Conservation (phyloP, 2,113 vertebrate genomes). For the Suncus etruscus region DNA sequence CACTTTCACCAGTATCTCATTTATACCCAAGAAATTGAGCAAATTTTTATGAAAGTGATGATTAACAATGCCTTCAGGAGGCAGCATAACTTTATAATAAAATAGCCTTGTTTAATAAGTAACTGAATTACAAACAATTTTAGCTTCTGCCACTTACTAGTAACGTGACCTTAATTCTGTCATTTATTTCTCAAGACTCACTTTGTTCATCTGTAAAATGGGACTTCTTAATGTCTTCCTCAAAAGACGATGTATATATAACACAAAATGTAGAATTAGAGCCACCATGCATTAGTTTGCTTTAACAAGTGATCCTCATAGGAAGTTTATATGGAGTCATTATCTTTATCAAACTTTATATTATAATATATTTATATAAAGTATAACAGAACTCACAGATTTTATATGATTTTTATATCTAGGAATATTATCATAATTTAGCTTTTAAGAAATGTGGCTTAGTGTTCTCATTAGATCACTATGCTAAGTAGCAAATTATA, state of each 20-base stretch:
- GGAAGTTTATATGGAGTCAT: neutral
- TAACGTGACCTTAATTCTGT: neutral
- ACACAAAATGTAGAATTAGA: neutral
- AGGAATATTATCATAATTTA: neutral
- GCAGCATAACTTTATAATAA: slow-evolving; percentile 36
- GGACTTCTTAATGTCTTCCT: neutral
- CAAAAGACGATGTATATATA: neutral
- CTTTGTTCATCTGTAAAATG: slow-evolving; percentile 57
- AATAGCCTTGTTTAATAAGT: neutral
- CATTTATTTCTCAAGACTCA: slow-evolving; percentile 18
- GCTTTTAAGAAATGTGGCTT: neutral
- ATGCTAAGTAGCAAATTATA: neutral
- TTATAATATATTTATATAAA: neutral
- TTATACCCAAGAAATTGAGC: neutral
- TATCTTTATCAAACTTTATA: neutral
- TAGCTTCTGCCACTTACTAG: neutral
- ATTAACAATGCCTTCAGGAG: slow-evolving; percentile 69
- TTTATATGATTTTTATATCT: slow-evolving; percentile 16
- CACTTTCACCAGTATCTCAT: neutral
- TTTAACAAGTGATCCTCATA: neutral
- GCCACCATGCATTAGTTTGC: neutral
- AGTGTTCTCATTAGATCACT: neutral
- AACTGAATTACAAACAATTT: slow-evolving; percentile 28
- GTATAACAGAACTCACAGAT: neutral
- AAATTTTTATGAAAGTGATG: slow-evolving; percentile 30